Base-by-base conservation (phyloP, 2,888 invertebrate genomes). In the Apodemia duryi region DNA sequence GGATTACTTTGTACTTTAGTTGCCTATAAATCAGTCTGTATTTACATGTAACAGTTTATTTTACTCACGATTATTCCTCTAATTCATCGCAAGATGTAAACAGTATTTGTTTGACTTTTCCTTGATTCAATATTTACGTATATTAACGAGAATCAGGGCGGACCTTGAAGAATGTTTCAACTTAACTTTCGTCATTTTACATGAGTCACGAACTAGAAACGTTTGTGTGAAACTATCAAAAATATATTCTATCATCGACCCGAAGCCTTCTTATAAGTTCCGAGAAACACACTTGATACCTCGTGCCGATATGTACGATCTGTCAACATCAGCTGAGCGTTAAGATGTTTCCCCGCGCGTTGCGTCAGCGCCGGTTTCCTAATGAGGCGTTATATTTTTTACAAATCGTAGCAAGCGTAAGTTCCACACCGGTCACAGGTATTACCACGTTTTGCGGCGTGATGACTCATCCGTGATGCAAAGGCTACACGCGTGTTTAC, bases 161-260 rank as follows among this genome's bases (percentile, higher is more conserved):
- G 77, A 73, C 81, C 82, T 84, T 80, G 83, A 75, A 67, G 73
- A 79, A 79, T 75, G 75, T 76, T 91, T 91, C 86, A 91, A 86
- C 83, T 90, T 91, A 77, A 91, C 91, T 91, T 89, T 91, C 88
- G 91, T 86, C 91, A 91, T 91, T 88, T 88, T 91, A 84, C 77
- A 82, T 91, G 90, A 91, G 76, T 91, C 91, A 91, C 86, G 72
- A 67, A 38, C 62, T 62, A 63, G 65, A 66, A 76, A 72, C 70
- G 71, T 74, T 71, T 75, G 72, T 71, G 75, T 74, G 75, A 78
- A 77, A 77, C 77, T 77, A 77, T 76, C 75, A 73, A 74, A 78
- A 81, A 75, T 49, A n/a, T 49, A 49, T 57, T 57, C 32, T 77
- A 74, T 77, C 73, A 72, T 75, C 73, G 76, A 68, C 66, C 70